Percentiles rank a stretch among this genome's conserved stretches.
These are phyloP conservation scores for Rachycentron canadum DNA, from an alignment of 2,797 vertebrate genomes.

Conservation along the genomic window DNA sequence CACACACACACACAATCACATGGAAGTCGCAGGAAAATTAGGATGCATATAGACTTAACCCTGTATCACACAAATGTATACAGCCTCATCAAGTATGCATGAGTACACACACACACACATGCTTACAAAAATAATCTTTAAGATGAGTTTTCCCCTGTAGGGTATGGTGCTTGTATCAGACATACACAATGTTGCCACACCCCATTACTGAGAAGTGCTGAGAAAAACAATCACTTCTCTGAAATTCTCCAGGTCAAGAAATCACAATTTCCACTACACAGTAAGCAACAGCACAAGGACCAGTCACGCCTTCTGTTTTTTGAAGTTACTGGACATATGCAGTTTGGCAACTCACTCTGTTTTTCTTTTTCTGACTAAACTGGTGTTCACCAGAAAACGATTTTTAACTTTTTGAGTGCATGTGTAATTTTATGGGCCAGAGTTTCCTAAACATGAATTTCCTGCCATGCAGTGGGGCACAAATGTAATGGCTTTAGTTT, in stretches of 20 bases:
- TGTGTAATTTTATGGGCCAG: constrained; percentile 39
- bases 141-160: constrained; percentile 17
- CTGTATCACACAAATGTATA: constrained; percentile 22
- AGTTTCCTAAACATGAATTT: constrained; percentile 38
- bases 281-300: constrained; percentile 31
- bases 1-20: neutral
- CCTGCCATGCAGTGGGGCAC: constrained; percentile 21
- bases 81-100: constrained; percentile 17
- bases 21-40: constrained; percentile 5
- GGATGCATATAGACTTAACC: neutral
- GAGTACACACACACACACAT: neutral
- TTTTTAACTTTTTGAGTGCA: constrained; percentile 32
- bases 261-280: constrained; percentile 43
- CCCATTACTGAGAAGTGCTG: constrained; percentile 43
- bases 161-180: constrained; percentile 20
- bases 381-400: constrained; percentile 49
- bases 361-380: constrained; percentile 34
- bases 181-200: constrained; percentile 50
- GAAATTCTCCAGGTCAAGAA: constrained; percentile 38
- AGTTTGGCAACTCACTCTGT: constrained; percentile 33
- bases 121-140: constrained; percentile 12
- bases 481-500: constrained; percentile 26
- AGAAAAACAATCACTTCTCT: constrained; percentile 53
- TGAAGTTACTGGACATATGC: constrained; percentile 31
- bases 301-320: constrained; percentile 39